These are phyloP conservation scores for Planococcus citri DNA, from an alignment of 1,140 invertebrate genomes.

Conservation along the genomic window DNA sequence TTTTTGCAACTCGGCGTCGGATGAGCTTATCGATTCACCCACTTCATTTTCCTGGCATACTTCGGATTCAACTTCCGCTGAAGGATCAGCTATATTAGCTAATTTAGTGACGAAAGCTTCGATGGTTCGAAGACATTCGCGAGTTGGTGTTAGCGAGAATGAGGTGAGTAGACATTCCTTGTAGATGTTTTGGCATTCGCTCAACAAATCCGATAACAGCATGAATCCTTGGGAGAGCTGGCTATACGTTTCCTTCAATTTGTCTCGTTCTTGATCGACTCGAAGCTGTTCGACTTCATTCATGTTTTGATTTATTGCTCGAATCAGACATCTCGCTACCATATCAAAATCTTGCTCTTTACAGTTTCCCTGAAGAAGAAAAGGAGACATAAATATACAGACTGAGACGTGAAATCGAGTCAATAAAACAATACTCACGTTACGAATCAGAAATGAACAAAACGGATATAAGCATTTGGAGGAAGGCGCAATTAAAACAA, in stretches of 20 bases:
- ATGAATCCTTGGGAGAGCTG: neutral
- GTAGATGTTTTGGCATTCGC: constrained; percentile 33
- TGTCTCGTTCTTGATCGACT: neutral
- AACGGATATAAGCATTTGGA: constrained; percentile 11
- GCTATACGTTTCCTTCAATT: neutral
- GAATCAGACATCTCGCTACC: neutral
- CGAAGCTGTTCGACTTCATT: constrained; percentile 9
- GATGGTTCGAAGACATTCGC: constrained; percentile 38
- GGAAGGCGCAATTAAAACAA: neutral
- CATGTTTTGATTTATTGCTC: constrained; percentile 9
- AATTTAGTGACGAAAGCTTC: constrained; percentile 31
- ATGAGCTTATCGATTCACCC: too few relatives aligned
- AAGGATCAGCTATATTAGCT: neutral
- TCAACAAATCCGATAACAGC: neutral
- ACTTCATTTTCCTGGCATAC: too few relatives aligned
- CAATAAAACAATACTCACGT: constrained; percentile 11
- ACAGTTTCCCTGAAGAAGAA: neutral
- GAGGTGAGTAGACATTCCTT: constrained; percentile 49
- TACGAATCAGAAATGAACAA: constrained; percentile 1
- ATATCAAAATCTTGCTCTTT: neutral
- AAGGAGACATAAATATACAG: too few relatives aligned
- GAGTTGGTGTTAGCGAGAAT: constrained; percentile 47
- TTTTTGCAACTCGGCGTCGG: too few relatives aligned
- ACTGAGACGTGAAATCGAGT: too few relatives aligned
- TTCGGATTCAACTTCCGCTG: too few relatives aligned